Evolutionary conservation across 1,140 invertebrate species (phyloP).

Genomic region (Pseudomyrmex pallidus): DNA sequence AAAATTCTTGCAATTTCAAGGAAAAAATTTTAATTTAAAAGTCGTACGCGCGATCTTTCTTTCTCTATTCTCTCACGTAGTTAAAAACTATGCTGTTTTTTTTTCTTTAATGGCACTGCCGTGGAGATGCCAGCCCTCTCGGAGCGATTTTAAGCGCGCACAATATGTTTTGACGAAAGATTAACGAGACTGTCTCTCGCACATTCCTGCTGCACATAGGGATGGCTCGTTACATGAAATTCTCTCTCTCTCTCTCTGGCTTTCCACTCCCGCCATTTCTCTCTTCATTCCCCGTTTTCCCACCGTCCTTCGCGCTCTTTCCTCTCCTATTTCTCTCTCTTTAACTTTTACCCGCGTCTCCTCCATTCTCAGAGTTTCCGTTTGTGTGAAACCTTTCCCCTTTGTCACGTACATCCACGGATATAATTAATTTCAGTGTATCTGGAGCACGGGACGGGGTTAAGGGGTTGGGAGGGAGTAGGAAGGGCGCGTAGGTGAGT

Average conservation of each 20-base stretch:
- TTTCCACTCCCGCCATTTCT: not conserved
- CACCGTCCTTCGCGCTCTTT: constrained; percentile 1
- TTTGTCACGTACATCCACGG: constrained; percentile 62
- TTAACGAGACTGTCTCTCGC: constrained; percentile 72
- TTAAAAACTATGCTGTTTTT: constrained; percentile 23
- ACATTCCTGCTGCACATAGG: constrained; percentile 39
- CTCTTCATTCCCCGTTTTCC: not conserved
- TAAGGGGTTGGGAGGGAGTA: too few species aligned
- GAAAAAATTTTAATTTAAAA: constrained; percentile 7
- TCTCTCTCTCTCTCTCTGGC: constrained; percentile 54
- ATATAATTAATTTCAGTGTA: constrained; percentile 75
- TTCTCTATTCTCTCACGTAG: not conserved
- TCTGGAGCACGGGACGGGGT: constrained; percentile 32
- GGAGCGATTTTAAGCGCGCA: constrained; percentile 61
- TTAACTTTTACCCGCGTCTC: constrained; percentile 23
- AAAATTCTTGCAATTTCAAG: not conserved
- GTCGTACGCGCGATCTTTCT: not conserved
- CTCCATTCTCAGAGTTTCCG: constrained; percentile 31
- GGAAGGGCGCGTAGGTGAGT: constrained; percentile 20
- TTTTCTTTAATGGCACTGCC: not conserved
- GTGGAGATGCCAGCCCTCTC: constrained; percentile 1
- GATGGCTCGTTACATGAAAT: constrained; percentile 50
- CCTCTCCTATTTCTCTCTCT: constrained; percentile 40
- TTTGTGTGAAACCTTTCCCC: constrained; percentile 41
- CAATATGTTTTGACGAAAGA: constrained; percentile 74